These are phyloP conservation scores for Vipera ursinii DNA, from an alignment of 2,797 vertebrate genomes.

Conservation along the genomic window DNA sequence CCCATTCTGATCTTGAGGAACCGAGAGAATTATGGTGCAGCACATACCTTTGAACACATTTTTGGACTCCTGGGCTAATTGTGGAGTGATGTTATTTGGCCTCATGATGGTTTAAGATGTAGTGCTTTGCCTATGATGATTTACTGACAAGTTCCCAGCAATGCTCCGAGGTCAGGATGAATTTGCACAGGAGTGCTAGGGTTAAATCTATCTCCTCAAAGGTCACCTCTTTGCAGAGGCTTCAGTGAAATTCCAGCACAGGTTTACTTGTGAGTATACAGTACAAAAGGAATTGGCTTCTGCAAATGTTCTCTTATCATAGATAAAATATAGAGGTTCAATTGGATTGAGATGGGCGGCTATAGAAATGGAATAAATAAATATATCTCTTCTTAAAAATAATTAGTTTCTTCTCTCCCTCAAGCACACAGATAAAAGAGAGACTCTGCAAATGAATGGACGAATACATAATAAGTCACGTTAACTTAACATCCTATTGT, in stretches of 20 bases:
- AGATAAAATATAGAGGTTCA: not conserved
- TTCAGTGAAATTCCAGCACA: not conserved
- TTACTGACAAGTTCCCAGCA: not conserved
- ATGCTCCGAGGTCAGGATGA: not conserved
- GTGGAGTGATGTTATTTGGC: not conserved
- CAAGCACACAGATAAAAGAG: constrained; percentile 6
- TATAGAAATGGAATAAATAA: not conserved
- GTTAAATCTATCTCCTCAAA: not conserved
- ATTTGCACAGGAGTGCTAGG: not conserved
- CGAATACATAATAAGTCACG: not conserved
- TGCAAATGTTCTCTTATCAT: not conserved
- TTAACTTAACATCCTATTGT: not conserved
- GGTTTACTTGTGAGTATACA: not conserved
- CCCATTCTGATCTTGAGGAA: not conserved
- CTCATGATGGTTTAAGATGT: not conserved
- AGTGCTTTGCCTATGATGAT: not conserved
- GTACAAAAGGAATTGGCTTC: not conserved
- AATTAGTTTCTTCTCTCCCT: not conserved
- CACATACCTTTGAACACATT: not conserved
- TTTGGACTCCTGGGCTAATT: not conserved
- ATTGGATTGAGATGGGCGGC: not conserved
- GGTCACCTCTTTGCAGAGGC: not conserved
- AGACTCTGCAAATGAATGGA: not conserved
- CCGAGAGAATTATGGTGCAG: not conserved
- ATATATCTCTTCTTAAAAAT: not conserved